A percentile compares a stretch with the other conserved stretches of the same genome.
These are phyloP conservation scores for Craterocephalus amniculus DNA, from an alignment of 2,797 vertebrate species.

Conservation along the genomic window DNA sequence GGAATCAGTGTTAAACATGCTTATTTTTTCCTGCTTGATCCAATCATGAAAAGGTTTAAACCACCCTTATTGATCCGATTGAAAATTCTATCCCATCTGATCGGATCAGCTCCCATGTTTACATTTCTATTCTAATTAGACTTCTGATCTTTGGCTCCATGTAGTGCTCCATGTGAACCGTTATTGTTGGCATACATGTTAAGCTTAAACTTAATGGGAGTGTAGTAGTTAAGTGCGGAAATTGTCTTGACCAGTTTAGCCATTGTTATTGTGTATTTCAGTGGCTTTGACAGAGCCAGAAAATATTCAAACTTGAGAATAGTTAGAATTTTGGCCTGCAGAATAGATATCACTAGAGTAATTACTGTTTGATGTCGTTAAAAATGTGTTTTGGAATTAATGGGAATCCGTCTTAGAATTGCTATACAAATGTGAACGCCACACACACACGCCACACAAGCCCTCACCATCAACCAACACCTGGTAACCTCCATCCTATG, in stretches of 20 bases:
- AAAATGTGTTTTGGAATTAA: not conserved
- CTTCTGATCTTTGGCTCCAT: no score
- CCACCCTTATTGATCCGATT: no score
- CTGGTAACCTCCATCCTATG: no score
- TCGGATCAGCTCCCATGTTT: no score
- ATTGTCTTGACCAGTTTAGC: not conserved
- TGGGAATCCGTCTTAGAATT: not conserved
- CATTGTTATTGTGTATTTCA: not conserved
- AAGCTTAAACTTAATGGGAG: not conserved
- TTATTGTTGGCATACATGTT: not conserved
- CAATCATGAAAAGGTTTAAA: no score
- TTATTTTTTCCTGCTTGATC: no score
- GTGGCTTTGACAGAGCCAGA: not conserved
- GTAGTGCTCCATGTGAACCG: no score
- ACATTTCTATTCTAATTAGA: no score
- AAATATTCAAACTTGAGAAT: not conserved
- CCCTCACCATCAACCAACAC: no score
- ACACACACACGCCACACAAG: no score
- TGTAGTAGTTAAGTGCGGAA: not conserved
- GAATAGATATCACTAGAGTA: not conserved
- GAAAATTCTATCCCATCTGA: no score
- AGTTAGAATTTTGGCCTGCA: not conserved
- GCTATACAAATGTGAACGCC: constrained; percentile 13
- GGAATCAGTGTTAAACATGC: no score
- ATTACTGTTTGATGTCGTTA: not conserved